phyloP scores from a whole-genome alignment of 2,113 vertebrate genomes.

The Balaenoptera acutorostrata region DNA sequence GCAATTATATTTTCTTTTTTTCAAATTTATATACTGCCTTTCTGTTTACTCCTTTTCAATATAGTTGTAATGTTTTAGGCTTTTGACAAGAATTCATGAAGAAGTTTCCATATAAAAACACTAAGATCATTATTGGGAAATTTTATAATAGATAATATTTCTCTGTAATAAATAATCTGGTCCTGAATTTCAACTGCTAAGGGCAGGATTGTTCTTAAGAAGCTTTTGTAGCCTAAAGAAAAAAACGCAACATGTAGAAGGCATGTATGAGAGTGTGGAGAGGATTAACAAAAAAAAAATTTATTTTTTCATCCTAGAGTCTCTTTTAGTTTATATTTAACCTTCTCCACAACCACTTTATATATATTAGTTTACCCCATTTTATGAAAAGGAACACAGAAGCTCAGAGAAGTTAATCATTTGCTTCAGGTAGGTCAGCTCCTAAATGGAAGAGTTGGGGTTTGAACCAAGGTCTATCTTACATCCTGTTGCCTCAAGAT shows the following conservation, averaged over 20 bases:
- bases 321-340: not conserved
- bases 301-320: not conserved
- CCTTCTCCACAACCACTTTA: not conserved
- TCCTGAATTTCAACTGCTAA: not conserved
- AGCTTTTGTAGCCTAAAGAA: not conserved
- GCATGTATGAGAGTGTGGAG: not conserved
- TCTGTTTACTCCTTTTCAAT: not conserved
- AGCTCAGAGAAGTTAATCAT: not conserved
- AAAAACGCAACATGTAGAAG: not conserved
- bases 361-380: not conserved
- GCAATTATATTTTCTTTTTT: slow-evolving; percentile 4
- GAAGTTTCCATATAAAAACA: not conserved
- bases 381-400: not conserved
- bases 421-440: not conserved
- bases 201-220: not conserved
- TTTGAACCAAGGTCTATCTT: not conserved
- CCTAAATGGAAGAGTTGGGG: rapidly evolving
- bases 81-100: not conserved
- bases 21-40: not conserved
- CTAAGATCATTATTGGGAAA: not conserved
- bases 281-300: not conserved
- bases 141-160: not conserved
- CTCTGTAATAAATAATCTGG: not conserved
- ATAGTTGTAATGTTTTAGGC: not conserved
- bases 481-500: not conserved